Percentiles rank a stretch among this genome's conserved stretches.
These are phyloP conservation scores for Gymnothorax javanicus DNA, from an alignment of 2,797 vertebrate species.

Conservation along the genomic window DNA sequence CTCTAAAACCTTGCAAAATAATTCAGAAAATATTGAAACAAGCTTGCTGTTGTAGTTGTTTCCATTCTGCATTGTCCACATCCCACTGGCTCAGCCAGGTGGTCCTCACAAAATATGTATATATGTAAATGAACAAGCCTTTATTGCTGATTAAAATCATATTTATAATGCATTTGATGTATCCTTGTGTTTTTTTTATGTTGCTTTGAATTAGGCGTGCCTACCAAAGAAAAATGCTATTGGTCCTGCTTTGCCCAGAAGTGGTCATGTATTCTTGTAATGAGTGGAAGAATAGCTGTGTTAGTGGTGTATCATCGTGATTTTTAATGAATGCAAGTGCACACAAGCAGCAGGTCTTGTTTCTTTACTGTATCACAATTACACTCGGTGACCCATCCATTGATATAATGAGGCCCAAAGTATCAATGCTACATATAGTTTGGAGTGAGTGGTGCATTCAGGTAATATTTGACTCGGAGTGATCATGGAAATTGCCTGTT, in stretches of 20 bases:
- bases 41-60: too few relatives aligned
- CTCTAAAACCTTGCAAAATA: too few relatives aligned
- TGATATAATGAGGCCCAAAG: not conserved
- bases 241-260: not conserved
- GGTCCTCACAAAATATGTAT: too few relatives aligned
- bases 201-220: not conserved
- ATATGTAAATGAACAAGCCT: too few relatives aligned
- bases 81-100: too few relatives aligned
- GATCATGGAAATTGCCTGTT: not conserved
- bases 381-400: not conserved
- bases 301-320: not conserved
- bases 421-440: not conserved
- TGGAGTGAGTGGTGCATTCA: not conserved
- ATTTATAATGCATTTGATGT: not conserved
- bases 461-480: not conserved
- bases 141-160: not conserved
- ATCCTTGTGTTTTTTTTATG: not conserved
- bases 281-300: not conserved
- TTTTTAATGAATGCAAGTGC: not conserved
- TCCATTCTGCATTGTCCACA: too few relatives aligned
- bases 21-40: too few relatives aligned
- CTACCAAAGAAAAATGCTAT: not conserved
- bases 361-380: not conserved
- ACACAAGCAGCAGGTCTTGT: not conserved
- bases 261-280: not conserved